Conservation (phyloP, 2,113 vertebrate species). For the Sclerurus mexicanus region DNA sequence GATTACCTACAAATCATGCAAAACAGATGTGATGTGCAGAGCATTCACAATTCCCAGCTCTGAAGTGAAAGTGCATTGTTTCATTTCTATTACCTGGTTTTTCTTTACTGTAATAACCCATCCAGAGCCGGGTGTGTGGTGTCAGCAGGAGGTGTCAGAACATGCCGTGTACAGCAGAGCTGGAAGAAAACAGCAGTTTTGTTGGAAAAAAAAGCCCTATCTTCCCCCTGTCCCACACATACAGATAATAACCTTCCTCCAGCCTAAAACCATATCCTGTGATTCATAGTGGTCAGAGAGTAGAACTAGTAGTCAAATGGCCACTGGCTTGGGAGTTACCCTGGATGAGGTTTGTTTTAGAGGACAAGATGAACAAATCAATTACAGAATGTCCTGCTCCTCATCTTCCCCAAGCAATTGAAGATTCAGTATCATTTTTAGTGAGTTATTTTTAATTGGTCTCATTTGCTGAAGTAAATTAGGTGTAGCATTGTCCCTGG, state of each 20-base stretch:
- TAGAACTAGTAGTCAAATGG: background rate
- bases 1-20: background rate
- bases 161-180: background rate
- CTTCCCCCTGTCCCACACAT: background rate
- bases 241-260: background rate
- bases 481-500: slow-evolving; percentile 62
- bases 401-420: slow-evolving; percentile 55
- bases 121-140: rapidly evolving
- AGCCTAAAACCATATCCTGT: background rate
- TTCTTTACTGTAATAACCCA: background rate
- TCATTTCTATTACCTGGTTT: background rate
- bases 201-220: background rate
- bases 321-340: background rate
- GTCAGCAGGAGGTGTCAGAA: background rate
- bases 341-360: background rate
- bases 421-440: slow-evolving; percentile 52
- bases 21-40: background rate
- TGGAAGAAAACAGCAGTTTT: background rate
- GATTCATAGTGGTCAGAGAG: background rate
- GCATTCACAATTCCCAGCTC: background rate
- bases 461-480: slow-evolving; percentile 73
- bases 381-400: slow-evolving; percentile 15
- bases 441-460: slow-evolving; percentile 71
- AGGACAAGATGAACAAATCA: slow-evolving; percentile 42
- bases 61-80: background rate